Conservation (phyloP, 2,113 vertebrate species). For the Hippopotamus amphibius region DNA sequence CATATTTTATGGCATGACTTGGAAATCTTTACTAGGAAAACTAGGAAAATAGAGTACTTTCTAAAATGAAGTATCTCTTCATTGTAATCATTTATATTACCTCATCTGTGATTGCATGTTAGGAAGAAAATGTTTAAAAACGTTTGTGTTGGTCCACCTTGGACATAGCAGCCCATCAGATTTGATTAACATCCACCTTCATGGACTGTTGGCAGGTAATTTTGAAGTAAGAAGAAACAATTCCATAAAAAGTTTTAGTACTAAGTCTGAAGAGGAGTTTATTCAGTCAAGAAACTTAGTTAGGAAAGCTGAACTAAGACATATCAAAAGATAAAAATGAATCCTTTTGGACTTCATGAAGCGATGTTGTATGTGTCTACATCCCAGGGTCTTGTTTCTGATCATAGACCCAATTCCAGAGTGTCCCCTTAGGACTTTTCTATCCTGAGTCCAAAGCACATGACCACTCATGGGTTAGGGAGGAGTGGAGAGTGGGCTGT, state of each 20-base stretch:
- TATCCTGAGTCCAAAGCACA: not conserved
- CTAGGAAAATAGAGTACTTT: not conserved
- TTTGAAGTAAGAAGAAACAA: not conserved
- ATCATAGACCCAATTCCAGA: not conserved
- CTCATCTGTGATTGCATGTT: not conserved
- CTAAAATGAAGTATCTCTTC: not conserved
- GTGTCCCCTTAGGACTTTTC: not conserved
- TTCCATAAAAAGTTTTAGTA: not conserved
- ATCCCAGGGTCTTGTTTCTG: not conserved
- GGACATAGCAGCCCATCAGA: fast-evolving
- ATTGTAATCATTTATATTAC: not conserved
- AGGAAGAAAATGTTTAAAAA: not conserved
- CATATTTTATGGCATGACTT: not conserved
- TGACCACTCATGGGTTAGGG: too few species aligned
- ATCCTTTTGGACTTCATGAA: not conserved
- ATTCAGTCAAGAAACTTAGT: not conserved
- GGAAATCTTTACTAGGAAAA: not conserved
- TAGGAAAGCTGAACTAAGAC: not conserved
- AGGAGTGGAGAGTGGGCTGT: not conserved
- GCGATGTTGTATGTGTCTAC: fast-evolving
- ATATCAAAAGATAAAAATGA: not conserved
- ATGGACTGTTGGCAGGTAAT: not conserved
- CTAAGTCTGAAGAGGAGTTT: not conserved
- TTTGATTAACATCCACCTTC: not conserved
- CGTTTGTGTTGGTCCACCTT: not conserved